A percentile compares a stretch with the other conserved stretches of the same genome.
Conservation (phyloP, 2,888 invertebrate species). For the Limenitis camilla region DNA sequence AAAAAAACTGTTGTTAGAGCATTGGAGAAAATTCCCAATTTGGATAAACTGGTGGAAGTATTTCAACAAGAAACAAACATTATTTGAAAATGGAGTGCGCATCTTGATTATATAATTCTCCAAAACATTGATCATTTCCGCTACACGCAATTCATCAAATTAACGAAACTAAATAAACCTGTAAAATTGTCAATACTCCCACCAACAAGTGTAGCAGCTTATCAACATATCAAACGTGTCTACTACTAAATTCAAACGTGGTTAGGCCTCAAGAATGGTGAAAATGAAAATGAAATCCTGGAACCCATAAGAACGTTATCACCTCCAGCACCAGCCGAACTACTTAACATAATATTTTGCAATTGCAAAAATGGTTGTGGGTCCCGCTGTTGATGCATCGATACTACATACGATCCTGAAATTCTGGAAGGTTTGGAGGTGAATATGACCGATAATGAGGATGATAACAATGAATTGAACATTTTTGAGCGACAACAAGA, state of each 20-base stretch:
- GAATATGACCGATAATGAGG: slow-evolving; percentile 7
- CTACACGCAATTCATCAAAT: slow-evolving; percentile 24
- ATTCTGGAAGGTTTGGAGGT: slow-evolving; percentile 12
- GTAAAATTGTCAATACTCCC: slow-evolving; percentile 31
- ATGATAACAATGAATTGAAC: slow-evolving; percentile 15
- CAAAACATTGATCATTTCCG: slow-evolving; percentile 21
- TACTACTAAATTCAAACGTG: slow-evolving; percentile 31
- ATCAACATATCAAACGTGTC: slow-evolving; percentile 33
- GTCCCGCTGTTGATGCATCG: slow-evolving; percentile 22
- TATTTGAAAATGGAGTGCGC: slow-evolving; percentile 20
- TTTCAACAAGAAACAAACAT: slow-evolving; percentile 37
- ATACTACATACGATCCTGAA: slow-evolving; percentile 10
- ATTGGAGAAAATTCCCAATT: slow-evolving; percentile 29
- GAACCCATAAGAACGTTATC: slow-evolving; percentile 33
- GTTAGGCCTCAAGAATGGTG: slow-evolving; percentile 32
- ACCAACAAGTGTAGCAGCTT: slow-evolving; percentile 4
- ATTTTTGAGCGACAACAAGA: slow-evolving; percentile 10
- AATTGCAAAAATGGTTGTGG: slow-evolving; percentile 32
- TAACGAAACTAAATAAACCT: slow-evolving; percentile 36
- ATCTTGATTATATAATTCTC: slow-evolving; percentile 39
- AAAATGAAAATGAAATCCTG: slow-evolving; percentile 31
- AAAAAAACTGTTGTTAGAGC: slow-evolving; percentile 30
- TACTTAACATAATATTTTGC: slow-evolving; percentile 30
- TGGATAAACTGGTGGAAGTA: slow-evolving; percentile 27
- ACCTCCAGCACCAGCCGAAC: slow-evolving; percentile 23